Conservation (phyloP, 1,140 invertebrate genomes). For the Drosophila orosa region DNA sequence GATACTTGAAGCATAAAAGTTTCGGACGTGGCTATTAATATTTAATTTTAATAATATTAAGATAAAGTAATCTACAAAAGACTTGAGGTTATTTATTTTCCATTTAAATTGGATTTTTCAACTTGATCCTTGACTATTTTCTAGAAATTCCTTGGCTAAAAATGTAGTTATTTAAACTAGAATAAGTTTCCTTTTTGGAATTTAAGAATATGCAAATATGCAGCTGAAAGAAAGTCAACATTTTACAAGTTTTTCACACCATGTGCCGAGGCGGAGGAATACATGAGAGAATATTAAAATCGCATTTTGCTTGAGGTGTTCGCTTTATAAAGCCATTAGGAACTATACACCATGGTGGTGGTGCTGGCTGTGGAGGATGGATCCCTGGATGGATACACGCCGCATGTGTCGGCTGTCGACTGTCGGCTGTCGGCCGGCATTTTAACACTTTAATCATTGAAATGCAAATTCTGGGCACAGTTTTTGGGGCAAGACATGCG, state of each 20-base stretch:
- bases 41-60: constrained; percentile 6
- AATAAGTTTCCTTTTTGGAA: constrained; percentile 17
- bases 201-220: constrained; percentile 30
- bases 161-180: constrained; percentile 15
- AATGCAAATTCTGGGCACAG: constrained; percentile 64
- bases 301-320: constrained; percentile 43
- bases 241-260: constrained; percentile 32
- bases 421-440: constrained; percentile 28
- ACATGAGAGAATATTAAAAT: constrained; percentile 43
- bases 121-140: not conserved
- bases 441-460: constrained; percentile 77
- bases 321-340: constrained; percentile 53
- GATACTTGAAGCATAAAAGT: not conserved
- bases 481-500: constrained; percentile 47
- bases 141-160: constrained; percentile 1
- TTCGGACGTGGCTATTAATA: not conserved
- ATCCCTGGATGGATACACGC: constrained; percentile 5
- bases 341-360: constrained; percentile 14
- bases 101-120: not conserved
- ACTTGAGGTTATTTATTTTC: constrained; percentile 2
- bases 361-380: constrained; percentile 1
- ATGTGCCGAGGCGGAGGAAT: constrained; percentile 6
- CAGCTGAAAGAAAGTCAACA: constrained; percentile 15
- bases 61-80: not conserved
- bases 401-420: constrained; percentile 27